Evolutionary conservation across 2,113 vertebrate species (phyloP).

Genomic region (Tricholaema leucomelas): DNA sequence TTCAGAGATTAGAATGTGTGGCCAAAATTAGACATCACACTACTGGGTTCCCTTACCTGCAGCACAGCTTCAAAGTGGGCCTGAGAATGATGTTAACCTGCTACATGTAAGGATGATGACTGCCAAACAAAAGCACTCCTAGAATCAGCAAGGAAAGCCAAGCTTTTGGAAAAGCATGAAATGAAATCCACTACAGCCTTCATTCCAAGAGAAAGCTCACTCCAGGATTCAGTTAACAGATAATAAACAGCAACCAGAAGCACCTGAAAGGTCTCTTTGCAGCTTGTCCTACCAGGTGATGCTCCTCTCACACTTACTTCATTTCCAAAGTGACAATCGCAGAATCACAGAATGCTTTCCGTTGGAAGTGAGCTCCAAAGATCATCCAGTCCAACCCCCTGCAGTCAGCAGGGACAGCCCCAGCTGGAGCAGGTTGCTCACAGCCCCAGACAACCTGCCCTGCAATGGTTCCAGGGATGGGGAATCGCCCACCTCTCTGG

Average conservation of each 20-base stretch:
- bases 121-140: not conserved
- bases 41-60: not conserved
- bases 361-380: no score
- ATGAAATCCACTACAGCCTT: not conserved
- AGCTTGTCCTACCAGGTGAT: not conserved
- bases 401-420: no score
- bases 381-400: no score
- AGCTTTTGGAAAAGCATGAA: not conserved
- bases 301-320: not conserved
- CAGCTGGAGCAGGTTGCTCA: no score
- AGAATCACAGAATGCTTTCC: no score
- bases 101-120: not conserved
- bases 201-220: not conserved
- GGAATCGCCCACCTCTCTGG: no score
- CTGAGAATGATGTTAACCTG: not conserved
- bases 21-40: not conserved
- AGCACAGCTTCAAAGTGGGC: not conserved
- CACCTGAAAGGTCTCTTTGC: not conserved
- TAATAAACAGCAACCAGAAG: not conserved
- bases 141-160: not conserved
- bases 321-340: no score
- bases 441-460: no score
- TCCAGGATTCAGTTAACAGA: not conserved
- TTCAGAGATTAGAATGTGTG: rapidly evolving
- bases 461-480: no score